phyloP scores from a whole-genome alignment of 2,888 invertebrate genomes.

The Penaeus monodon region DNA sequence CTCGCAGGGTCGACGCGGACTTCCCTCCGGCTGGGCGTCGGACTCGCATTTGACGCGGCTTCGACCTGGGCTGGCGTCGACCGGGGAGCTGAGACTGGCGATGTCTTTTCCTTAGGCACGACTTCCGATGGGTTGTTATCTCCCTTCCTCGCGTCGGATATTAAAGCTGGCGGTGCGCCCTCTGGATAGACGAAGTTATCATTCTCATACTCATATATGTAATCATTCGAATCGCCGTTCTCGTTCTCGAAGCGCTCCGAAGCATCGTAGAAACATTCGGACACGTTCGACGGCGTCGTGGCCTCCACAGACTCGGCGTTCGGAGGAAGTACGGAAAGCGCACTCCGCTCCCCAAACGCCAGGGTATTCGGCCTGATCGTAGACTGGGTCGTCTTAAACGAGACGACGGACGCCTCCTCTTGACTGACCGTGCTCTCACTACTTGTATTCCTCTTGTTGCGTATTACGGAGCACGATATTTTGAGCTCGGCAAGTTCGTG shows the following conservation, averaged over 20 bases:
- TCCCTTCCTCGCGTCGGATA: too few relatives aligned
- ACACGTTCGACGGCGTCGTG: conserved; percentile 26
- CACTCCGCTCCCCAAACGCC: too few relatives aligned
- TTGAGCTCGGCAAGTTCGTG: conserved; percentile 82
- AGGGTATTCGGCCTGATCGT: too few relatives aligned
- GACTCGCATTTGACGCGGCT: neutral
- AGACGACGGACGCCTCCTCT: too few relatives aligned
- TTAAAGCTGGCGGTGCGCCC: too few relatives aligned
- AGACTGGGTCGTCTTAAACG: too few relatives aligned
- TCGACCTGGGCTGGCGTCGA: too few relatives aligned
- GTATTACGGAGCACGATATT: conserved; percentile 80
- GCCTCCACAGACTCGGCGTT: neutral
- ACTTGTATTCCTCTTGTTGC: conserved; percentile 68
- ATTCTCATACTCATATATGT: neutral
- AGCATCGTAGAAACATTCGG: conserved; percentile 56
- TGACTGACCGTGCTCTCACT: neutral
- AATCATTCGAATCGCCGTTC: neutral
- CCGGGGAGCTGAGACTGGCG: too few relatives aligned
- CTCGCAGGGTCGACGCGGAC: conserved; percentile 43
- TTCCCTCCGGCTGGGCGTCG: conserved; percentile 21
- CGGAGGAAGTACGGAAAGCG: neutral
- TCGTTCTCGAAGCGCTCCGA: conserved; percentile 43
- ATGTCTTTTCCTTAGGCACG: too few relatives aligned
- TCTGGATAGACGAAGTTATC: too few relatives aligned
- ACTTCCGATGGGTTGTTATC: too few relatives aligned